A percentile compares a stretch with the other conserved stretches of the same genome.
Conservation (phyloP, 2,888 invertebrate genomes). For the Ectropis crepuscularia region DNA sequence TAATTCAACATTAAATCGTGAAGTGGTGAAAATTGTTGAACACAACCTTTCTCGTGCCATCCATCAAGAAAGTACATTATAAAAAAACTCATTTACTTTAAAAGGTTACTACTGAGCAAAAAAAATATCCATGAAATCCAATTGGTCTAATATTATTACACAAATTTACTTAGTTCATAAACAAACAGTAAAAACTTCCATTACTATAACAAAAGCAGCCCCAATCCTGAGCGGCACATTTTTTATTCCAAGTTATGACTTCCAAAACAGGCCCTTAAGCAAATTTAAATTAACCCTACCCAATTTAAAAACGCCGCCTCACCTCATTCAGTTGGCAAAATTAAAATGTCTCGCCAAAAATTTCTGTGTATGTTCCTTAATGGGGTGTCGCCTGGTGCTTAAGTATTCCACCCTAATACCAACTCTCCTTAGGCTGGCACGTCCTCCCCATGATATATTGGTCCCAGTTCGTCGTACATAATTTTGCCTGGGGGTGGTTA, state of each 20-base stretch:
- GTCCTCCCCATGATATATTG: conserved; percentile 85
- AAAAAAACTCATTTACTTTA: too few species aligned
- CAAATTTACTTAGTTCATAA: not conserved
- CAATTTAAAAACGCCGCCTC: conserved; percentile 48
- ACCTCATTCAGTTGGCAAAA: conserved; percentile 66
- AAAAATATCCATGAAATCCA: not conserved
- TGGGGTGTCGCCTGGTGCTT: conserved; percentile 84
- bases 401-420: conserved; percentile 84
- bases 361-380: conserved; percentile 83
- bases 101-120: not conserved
- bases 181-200: conserved; percentile 3
- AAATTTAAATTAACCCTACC: conserved; percentile 41
- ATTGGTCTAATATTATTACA: too few species aligned
- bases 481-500: conserved; percentile 80
- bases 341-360: conserved; percentile 82
- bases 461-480: conserved; percentile 85
- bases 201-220: conserved; percentile 7
- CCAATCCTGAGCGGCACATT: conserved; percentile 7
- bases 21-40: too few species aligned
- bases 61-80: too few species aligned
- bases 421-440: conserved; percentile 84
- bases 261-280: conserved; percentile 22
- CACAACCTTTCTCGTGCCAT: too few species aligned
- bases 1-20: too few species aligned
- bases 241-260: conserved; percentile 16